Evolutionary conservation across 2,797 vertebrate species (phyloP).

Genomic region (Monodelphis domestica): DNA sequence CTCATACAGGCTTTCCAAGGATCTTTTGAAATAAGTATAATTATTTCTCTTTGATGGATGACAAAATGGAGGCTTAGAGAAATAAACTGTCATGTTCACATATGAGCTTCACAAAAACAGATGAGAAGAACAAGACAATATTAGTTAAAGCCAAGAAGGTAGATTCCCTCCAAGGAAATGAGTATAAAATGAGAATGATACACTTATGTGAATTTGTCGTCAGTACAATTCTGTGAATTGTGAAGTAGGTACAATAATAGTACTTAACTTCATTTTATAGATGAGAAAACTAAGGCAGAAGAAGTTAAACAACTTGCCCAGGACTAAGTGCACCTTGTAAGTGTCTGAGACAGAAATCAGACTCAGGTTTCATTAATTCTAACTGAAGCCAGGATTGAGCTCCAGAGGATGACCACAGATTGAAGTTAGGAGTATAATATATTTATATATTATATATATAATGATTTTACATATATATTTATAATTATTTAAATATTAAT

Average conservation of each 20-base stretch:
- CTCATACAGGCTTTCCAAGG: too few species aligned
- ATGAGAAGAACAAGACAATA: background rate
- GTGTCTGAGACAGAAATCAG: background rate
- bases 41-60: too few species aligned
- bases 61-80: too few species aligned
- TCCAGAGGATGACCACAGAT: background rate
- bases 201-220: background rate
- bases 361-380: background rate
- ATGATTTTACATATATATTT: too few species aligned
- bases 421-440: too few species aligned
- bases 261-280: background rate
- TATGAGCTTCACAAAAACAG: background rate
- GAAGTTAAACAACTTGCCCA: background rate
- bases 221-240: background rate
- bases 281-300: background rate
- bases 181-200: background rate
- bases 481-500: too few species aligned
- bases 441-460: too few species aligned
- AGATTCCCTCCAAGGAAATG: background rate
- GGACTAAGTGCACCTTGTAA: background rate
- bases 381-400: background rate
- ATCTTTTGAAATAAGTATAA: too few species aligned
- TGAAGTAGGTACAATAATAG: background rate
- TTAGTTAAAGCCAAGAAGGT: background rate
- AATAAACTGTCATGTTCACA: too few species aligned